Base-by-base conservation (phyloP, 53 echinoderm and acorn worm species). In the Luidia sarsii region DNA sequence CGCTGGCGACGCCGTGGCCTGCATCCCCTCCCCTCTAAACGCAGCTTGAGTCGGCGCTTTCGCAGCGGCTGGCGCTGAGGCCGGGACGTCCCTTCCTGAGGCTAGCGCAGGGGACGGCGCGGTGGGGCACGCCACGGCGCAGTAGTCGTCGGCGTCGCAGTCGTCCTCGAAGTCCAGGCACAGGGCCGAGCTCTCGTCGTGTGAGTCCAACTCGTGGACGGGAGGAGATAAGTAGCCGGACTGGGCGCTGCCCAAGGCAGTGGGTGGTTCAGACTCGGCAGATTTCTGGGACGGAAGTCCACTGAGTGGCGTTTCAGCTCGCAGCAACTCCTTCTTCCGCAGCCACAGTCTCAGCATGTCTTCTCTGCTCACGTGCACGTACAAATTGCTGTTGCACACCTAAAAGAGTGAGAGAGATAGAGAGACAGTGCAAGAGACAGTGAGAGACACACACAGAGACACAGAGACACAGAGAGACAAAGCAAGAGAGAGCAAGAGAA, bases 271-370 rank as follows among this genome's bases (percentile, higher is more conserved):
- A 11, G 6, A 41, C 11, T 41, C 41, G 41, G 41, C 41, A 41
- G 6, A 7, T 11, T 41, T 41, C 6, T 11, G 6, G 6, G 41
- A 41, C 6, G 41, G 6, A n/a, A n/a, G n/a, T n/a, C n/a, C n/a
- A 41, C 11, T 11, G 6, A 11, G 11, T 41, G 6, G 41, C 51
- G 23, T 57, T 64, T 34, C 60, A n/a, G 24, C 19, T 71, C 19
- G 33, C 41, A 72, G 72, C 2, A 65, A 27, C 18, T 64, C 37
- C 53, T 69, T 68, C 87, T 68, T 70, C 55, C 64, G 60, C 15
- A 25, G 24, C 91, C 95, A 94, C 14, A 94, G 87, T 45, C 81
- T 60, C 33, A 75, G 68, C 97, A 97, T 97, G 7, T 88, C 80
- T 22, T 69, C 50, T 43, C 70, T 70, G n/a, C 60, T 52, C 15